Percentiles rank a stretch among this genome's conserved stretches.
phyloP scores from a whole-genome alignment of 2,113 vertebrate genomes.

The Thalassarche chlororhynchos region DNA sequence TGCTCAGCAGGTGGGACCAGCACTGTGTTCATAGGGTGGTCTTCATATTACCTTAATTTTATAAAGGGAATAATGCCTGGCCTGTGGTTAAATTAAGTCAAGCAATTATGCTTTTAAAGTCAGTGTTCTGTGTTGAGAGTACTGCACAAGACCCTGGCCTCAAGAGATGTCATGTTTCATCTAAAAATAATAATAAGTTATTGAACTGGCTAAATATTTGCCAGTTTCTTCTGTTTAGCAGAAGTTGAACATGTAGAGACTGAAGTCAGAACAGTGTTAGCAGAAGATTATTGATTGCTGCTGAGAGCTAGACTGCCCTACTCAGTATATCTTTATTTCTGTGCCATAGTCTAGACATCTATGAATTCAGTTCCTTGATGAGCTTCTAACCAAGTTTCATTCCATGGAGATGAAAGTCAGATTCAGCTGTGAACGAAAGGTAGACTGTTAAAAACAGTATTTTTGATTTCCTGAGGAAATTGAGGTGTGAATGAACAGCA shows the following conservation, averaged over 20 bases:
- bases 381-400: neutral
- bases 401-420: neutral
- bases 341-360: neutral
- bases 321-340: neutral
- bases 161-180: neutral
- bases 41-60: neutral
- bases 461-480: neutral
- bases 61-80: neutral
- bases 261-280: neutral
- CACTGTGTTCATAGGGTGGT: neutral
- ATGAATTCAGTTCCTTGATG: neutral
- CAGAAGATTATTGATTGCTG: neutral
- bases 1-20: neutral
- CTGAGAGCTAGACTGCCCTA: neutral
- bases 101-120: neutral
- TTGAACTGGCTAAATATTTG: neutral
- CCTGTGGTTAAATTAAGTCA: neutral
- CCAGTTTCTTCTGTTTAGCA: neutral
- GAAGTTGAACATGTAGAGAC: neutral
- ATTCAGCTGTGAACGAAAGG: neutral
- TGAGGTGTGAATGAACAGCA: neutral
- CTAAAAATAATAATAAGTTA: neutral
- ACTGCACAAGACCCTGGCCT: neutral
- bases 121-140: neutral
- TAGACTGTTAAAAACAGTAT: neutral